Evolutionary conservation across 1,140 invertebrate genomes (phyloP).

Genomic region (Caenorhabditis briggsae): DNA sequence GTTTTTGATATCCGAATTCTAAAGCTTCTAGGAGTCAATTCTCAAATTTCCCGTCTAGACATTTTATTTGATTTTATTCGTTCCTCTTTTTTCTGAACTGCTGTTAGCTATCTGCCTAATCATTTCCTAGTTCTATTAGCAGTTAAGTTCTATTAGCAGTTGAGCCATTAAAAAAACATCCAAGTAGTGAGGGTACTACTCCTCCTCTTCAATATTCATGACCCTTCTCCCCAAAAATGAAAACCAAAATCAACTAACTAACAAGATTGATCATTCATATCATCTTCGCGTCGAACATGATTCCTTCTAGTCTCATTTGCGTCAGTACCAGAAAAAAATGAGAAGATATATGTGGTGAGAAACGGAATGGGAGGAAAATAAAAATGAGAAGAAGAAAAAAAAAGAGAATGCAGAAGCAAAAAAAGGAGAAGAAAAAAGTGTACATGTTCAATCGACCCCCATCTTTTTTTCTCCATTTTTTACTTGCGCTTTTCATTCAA

Average conservation of each 20-base stretch:
- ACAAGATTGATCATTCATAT: constrained; percentile 37
- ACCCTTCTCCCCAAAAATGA: too few species aligned
- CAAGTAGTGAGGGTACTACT: not conserved
- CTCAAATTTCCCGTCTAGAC: constrained; percentile 12
- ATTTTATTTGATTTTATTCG: not conserved
- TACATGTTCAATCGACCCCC: constrained; percentile 49
- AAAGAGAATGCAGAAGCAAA: constrained; percentile 10
- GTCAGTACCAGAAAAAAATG: not conserved
- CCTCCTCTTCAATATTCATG: not conserved
- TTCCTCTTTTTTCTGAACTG: not conserved
- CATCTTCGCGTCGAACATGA: not conserved
- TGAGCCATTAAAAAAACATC: too few species aligned
- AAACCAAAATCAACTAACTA: not conserved
- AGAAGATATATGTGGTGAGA: constrained; percentile 16
- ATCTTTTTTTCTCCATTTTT: constrained; percentile 28
- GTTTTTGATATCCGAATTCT: not conserved
- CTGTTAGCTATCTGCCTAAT: not conserved
- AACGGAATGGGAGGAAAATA: constrained; percentile 14
- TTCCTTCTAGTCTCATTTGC: constrained; percentile 2
- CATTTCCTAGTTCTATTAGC: not conserved
- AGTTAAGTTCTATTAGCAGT: too few species aligned
- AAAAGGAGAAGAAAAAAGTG: constrained; percentile 26
- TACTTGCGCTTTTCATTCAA: constrained; percentile 47
- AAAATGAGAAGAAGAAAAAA: not conserved
- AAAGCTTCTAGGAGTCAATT: not conserved